These are phyloP conservation scores for Ectobius pallidus DNA, from an alignment of 2,888 invertebrate genomes.

Conservation along the genomic window DNA sequence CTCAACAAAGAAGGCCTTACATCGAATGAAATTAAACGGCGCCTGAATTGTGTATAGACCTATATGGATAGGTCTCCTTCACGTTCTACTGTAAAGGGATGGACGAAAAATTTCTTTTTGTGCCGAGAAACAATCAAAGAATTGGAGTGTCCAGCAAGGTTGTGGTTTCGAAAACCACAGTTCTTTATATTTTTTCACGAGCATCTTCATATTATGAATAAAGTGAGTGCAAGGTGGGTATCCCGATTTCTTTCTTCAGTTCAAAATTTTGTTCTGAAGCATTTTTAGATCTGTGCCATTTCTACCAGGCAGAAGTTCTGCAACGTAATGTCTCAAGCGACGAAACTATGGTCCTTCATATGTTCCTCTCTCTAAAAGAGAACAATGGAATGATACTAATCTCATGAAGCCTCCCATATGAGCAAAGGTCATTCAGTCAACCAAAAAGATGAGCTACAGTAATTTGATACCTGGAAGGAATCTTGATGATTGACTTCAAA, in stretches of 20 bases:
- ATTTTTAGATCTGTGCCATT: neutral
- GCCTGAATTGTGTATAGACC: neutral
- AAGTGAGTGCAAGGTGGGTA: slow-evolving; percentile 6
- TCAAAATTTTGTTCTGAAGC: neutral
- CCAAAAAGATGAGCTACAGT: neutral
- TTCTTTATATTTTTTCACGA: neutral
- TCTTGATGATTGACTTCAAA: neutral
- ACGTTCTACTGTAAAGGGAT: neutral
- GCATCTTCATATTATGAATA: neutral
- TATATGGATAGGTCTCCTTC: neutral
- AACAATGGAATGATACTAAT: neutral
- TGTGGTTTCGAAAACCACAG: neutral
- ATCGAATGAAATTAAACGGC: neutral
- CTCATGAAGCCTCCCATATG: neutral
- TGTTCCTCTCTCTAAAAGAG: neutral
- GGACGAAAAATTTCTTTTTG: neutral
- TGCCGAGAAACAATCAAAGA: neutral
- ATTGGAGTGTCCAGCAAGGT: neutral
- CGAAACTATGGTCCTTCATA: neutral
- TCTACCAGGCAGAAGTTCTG: neutral
- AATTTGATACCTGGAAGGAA: neutral
- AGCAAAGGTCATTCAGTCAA: neutral
- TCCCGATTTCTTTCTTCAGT: neutral
- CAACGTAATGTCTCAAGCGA: neutral
- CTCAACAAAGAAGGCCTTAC: neutral